Evolutionary conservation across 35 echinoderm and acorn worm species (phyloP).

Genomic region (Patiria miniata): DNA sequence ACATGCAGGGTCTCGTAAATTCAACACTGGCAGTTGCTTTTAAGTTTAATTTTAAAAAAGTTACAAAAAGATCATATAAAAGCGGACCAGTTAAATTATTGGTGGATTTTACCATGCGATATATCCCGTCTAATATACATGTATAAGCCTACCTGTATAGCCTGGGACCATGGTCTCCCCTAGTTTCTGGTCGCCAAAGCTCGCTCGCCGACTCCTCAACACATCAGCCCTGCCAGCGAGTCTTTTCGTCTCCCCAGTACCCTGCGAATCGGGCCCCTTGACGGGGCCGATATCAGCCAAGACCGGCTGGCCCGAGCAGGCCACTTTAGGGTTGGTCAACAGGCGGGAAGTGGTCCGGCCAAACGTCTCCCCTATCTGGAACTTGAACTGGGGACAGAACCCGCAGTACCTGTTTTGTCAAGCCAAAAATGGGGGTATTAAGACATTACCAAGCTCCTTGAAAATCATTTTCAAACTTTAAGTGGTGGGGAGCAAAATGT

Average conservation of each 20-base stretch:
- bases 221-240: constrained; percentile 45
- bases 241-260: constrained; percentile 20
- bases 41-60: no score
- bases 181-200: constrained; percentile 93
- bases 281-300: constrained; percentile 75
- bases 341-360: constrained; percentile 90
- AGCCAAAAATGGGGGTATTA: neutral
- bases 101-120: no score
- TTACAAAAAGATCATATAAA: no score
- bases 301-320: constrained; percentile 63
- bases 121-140: no score
- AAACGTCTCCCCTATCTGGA: constrained; percentile 96
- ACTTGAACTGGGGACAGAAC: constrained; percentile 99
- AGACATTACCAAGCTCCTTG: neutral
- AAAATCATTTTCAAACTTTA: neutral
- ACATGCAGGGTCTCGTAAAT: no score
- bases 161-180: constrained; percentile 85
- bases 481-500: neutral
- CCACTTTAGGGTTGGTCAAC: constrained; percentile 76
- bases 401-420: constrained; percentile 77
- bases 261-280: constrained; percentile 36
- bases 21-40: no score
- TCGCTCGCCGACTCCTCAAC: constrained; percentile 53
- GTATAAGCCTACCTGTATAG: constrained; percentile 99
- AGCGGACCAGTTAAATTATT: no score